Percentiles rank a stretch among this genome's conserved stretches.
Conservation (phyloP, 1,140 invertebrate genomes). For the Copidosoma floridanum region DNA sequence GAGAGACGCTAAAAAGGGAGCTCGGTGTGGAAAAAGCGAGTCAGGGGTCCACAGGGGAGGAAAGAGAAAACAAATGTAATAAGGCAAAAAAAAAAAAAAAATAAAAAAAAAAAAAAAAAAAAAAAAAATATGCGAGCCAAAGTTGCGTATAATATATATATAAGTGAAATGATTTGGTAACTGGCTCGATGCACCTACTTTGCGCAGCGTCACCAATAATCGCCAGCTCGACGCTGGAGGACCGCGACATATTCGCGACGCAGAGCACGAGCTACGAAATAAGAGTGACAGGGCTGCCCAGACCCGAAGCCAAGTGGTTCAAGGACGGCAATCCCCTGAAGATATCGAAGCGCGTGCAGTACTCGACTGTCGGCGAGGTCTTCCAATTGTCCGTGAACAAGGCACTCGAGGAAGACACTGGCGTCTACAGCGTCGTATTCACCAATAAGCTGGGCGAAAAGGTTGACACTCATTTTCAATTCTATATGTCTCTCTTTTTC, state of each 20-base stretch:
- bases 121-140: not conserved
- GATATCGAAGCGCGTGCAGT: constrained; percentile 62
- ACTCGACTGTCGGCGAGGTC: constrained; percentile 68
- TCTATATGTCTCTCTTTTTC: no score
- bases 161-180: no score
- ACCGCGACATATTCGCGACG: constrained; percentile 73
- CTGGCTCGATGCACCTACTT: not conserved
- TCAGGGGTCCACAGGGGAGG: no score
- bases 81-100: constrained; percentile 12
- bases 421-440: constrained; percentile 73
- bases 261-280: constrained; percentile 72
- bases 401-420: constrained; percentile 70
- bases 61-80: no score
- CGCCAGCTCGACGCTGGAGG: constrained; percentile 69
- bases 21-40: no score
- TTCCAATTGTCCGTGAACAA: constrained; percentile 72
- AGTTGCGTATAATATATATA: not conserved
- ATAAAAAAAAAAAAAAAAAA: constrained; percentile 7
- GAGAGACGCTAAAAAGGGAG: no score
- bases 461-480: no score
- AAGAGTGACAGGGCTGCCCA: constrained; percentile 69
- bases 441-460: constrained; percentile 76
- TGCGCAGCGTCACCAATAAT: constrained; percentile 71
- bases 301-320: constrained; percentile 76
- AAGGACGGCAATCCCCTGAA: constrained; percentile 69